Evolutionary conservation across 2,113 vertebrate species (phyloP).

Genomic region (Dicerorhinus sumatrensis): DNA sequence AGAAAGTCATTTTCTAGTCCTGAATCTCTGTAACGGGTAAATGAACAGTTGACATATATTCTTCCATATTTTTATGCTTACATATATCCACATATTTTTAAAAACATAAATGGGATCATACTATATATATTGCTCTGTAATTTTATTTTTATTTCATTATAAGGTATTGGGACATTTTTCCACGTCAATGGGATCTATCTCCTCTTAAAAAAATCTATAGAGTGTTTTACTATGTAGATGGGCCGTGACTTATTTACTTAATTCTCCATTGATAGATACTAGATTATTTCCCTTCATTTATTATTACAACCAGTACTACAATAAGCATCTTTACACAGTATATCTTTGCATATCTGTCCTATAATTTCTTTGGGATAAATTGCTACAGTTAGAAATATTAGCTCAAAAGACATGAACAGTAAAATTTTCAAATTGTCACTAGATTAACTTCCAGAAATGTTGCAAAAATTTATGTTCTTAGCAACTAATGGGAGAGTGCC

Average conservation of each 20-base stretch:
- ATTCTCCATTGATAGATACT: background rate
- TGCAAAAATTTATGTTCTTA: background rate
- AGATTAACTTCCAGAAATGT: background rate
- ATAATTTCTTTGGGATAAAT: background rate
- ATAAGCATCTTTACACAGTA: background rate
- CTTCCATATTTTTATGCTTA: background rate
- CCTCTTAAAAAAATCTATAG: background rate
- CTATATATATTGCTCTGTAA: background rate
- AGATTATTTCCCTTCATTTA: background rate
- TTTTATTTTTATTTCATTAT: conserved; percentile 32
- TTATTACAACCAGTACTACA: background rate
- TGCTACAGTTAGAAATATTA: conserved; percentile 29
- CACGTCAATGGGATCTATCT: background rate
- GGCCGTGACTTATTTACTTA: background rate
- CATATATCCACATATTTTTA: background rate
- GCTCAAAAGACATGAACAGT: background rate
- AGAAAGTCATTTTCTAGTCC: background rate
- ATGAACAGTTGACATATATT: background rate
- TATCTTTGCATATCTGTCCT: background rate
- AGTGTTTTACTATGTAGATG: background rate
- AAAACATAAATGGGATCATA: background rate
- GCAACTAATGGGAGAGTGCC: background rate
- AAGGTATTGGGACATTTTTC: background rate
- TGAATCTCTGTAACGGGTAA: background rate
- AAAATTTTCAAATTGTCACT: background rate